A percentile compares a stretch with the other conserved stretches of the same genome.
Evolutionary conservation across 2,113 vertebrate genomes (phyloP).

Genomic region (Dicrurus megarhynchus): DNA sequence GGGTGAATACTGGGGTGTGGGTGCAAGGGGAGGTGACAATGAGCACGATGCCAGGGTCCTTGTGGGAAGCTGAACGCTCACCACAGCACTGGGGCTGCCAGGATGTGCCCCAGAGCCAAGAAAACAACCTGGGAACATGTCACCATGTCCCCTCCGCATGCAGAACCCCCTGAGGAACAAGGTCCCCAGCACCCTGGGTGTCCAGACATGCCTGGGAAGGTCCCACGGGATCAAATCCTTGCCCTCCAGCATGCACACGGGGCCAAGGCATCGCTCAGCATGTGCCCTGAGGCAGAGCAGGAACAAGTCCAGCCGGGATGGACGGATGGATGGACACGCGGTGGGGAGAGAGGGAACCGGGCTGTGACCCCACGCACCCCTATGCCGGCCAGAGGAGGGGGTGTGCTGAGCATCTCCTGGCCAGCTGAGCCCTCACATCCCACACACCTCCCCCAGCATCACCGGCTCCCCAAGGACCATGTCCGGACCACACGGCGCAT

Average conservation of each 20-base stretch:
- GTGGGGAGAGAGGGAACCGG: neutral
- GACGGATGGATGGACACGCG: accelerated
- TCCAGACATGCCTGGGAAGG: neutral
- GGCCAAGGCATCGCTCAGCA: neutral
- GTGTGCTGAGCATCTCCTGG: neutral
- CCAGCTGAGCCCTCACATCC: neutral
- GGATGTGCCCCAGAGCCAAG: neutral
- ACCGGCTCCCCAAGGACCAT: neutral
- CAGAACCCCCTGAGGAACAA: neutral
- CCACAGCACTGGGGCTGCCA: accelerated
- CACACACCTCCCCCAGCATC: neutral
- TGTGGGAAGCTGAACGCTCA: neutral
- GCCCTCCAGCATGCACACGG: accelerated
- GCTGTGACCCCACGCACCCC: neutral
- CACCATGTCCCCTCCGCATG: neutral
- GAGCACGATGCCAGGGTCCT: accelerated
- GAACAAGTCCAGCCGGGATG: neutral
- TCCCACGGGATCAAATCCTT: neutral
- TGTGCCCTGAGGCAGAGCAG: neutral
- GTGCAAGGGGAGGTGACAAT: neutral
- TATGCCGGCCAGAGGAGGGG: accelerated
- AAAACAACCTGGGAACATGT: neutral
- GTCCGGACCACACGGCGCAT: neutral
- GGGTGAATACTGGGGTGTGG: conserved; percentile 30
- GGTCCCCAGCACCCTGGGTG: neutral